Evolutionary conservation across 2,113 vertebrate genomes (phyloP), one percentile per base, ranked within the genome.

Genomic region (Odontesthes bonariensis): DNA sequence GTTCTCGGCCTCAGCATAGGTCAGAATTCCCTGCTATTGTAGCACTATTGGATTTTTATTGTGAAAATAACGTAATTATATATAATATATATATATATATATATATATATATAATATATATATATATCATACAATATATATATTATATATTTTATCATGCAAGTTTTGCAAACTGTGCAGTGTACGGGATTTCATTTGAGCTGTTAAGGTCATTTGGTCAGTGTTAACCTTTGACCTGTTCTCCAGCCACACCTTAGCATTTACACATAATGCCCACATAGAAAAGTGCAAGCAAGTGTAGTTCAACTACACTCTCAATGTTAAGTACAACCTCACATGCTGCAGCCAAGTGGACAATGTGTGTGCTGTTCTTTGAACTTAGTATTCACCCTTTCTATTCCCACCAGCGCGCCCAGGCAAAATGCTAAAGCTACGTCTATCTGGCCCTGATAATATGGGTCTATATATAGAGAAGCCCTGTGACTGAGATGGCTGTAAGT

Each of bases 401-500:
- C 66, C 42, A 68, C 67, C 38, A 75, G 57, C 17, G 7, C 62
- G 69, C 62, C 73, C 23, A 59, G 17, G 49, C 71, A 64, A 77
- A 75, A 40, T 81, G 68, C 69, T 75, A 77, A 86, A 83, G 62
- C 73, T 81, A 66, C 54, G 69, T 59, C 73, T 91, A 87, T 94
- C 84, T 88, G 85, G 82, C 86, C 55, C 77, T 81, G 81, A 91
- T 93, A 93, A 85, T 84, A 77, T 92, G 74, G 83, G 75, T 91
- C 95, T 96, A 97, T 95, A 95, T 95, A 95, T 97, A 96, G 92
- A 82, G 35, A 72, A 82, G 83, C 91, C 85, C 87, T 90, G 77
- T 94, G 95, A 95, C 94, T 90, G 91, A 89, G 84, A 80, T 85
- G 84, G 89, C 92, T 83, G 19, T 80, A 85, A 79, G 94, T 95